phyloP scores from a whole-genome alignment of 2,888 invertebrate species.

The Labia minor region DNA sequence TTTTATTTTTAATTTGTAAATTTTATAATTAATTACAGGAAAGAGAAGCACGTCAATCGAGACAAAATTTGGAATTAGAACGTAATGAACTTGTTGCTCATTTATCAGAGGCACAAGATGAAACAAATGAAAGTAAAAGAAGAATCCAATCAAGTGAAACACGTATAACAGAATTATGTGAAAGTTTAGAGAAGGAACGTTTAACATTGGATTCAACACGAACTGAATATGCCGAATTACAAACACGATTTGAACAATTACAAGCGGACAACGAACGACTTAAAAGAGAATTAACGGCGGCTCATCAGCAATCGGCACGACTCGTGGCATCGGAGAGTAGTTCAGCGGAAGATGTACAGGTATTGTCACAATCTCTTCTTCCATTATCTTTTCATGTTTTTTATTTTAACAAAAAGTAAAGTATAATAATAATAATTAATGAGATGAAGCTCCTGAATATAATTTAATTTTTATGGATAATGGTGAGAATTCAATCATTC shows the following conservation, averaged over 20 bases:
- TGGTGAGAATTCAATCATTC: too few species aligned
- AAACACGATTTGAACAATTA: neutral
- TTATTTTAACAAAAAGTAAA: too few species aligned
- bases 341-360: neutral
- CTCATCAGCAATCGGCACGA: neutral
- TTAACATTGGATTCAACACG: neutral
- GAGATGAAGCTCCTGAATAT: too few species aligned
- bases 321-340: neutral
- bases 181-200: neutral
- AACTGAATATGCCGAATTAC: neutral
- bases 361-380: too few species aligned
- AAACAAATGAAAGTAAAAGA: neutral
- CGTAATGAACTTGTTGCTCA: neutral
- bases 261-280: neutral
- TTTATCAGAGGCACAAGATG: neutral
- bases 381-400: too few species aligned
- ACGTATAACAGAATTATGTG: neutral
- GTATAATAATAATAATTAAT: too few species aligned
- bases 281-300: neutral
- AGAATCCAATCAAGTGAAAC: neutral
- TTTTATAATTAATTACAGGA: neutral
- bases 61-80: neutral
- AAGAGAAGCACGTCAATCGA: neutral
- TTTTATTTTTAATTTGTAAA: neutral
- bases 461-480: too few species aligned